Base-by-base conservation (phyloP, 92 coral and sea anemone species). In the Parazoanthus swiftii region DNA sequence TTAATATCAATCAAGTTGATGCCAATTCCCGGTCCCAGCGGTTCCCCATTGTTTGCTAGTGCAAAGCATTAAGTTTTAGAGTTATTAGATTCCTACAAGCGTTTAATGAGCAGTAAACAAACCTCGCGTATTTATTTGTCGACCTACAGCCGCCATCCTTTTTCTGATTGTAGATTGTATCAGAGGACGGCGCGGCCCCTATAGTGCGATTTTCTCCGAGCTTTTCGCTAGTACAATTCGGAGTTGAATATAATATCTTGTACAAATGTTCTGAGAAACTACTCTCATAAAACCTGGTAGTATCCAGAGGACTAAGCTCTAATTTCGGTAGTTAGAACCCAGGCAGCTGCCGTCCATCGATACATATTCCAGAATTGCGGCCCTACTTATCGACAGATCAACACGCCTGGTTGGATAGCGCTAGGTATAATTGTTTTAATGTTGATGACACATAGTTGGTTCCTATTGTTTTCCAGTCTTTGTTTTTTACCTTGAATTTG, bases 1-100 rank as follows among this genome's bases (percentile, higher is more conserved):
- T 74, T 94, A 14, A 86, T 94, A 5, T 95, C 94, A 38, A 71
- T 84, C 67, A 95, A 88, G 80, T 86, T 90, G 6, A 88, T 89
- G 9, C 81, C 92, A 11, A 97, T 97, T 26, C 97, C 96, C 14
- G 96, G 99, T 8, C 99, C 98, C 1, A 85, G 89, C 1, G 99
- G 99, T 25, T 89, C 90, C 11, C 98, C 98, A 6, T 78, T 97
- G 79, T 94, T 92, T 90, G 3, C 67, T 16, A 21, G 73, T 54
- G 42, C 6, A 20, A 56, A 44, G 16, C 66, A 81, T 11, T 79
- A 50, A 65, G 43, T 58, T 25, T n/a, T 11, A 25, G 26, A 82
- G n/a, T 63, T 5, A 23, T 21, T 21, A 20, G 26, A 2, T 23
- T 63, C n/a, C 23, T 26, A 5, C 70, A 63, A 26, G 70, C 7